A percentile compares a stretch with the other conserved stretches of the same genome.
Conservation (phyloP, 2,888 invertebrate genomes). For the Steinernema hermaphroditum region DNA sequence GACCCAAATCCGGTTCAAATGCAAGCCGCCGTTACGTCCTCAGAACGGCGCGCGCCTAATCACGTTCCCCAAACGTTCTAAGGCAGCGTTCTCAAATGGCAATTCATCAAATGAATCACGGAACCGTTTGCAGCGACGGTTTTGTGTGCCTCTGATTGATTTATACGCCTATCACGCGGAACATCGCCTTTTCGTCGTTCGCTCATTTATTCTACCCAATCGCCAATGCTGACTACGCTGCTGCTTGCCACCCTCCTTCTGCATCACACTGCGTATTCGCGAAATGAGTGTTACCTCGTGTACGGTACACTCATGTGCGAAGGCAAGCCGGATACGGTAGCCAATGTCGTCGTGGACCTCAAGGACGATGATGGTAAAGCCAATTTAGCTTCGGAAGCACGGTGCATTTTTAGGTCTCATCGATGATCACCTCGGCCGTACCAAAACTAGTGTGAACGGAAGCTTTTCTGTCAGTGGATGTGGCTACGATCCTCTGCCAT, state of each 20-base stretch:
- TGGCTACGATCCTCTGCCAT: constrained; percentile 22
- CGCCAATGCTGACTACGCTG: neutral
- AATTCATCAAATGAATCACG: constrained; percentile 13
- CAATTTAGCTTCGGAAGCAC: no score
- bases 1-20: neutral
- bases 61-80: neutral
- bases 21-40: neutral
- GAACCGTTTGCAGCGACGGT: neutral
- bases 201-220: neutral
- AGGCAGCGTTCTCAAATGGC: neutral
- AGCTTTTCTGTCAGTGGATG: neutral
- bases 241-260: neutral
- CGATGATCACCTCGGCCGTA: constrained; percentile 15
- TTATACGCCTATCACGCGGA: neutral
- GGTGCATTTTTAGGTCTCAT: neutral
- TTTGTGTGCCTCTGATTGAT: neutral
- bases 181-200: neutral
- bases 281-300: constrained; percentile 7
- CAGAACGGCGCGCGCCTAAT: neutral
- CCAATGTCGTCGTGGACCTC: constrained; percentile 1
- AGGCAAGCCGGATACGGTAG: neutral
- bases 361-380: constrained; percentile 14
- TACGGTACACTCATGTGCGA: constrained; percentile 11
- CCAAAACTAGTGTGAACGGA: constrained; percentile 2
- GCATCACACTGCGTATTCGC: neutral